Evolutionary conservation across 2,113 vertebrate species (phyloP).

Genomic region (Turdus rufiventris): DNA sequence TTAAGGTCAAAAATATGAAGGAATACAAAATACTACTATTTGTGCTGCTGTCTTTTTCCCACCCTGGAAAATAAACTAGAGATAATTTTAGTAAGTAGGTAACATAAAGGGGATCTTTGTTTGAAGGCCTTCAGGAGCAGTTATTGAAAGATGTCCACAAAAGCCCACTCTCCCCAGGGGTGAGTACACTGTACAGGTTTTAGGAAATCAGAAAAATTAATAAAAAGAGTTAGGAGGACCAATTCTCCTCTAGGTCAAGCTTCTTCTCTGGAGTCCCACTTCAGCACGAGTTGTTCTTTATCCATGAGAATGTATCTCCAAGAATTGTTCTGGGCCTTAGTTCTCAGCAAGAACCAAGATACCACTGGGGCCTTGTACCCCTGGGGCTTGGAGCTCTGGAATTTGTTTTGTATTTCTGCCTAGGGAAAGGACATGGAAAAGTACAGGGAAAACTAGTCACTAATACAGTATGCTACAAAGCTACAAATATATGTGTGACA

Average conservation of each 20-base stretch:
- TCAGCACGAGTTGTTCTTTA: not conserved
- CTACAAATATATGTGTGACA: no score
- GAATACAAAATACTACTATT: not conserved
- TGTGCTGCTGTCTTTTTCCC: not conserved
- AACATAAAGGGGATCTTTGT: not conserved
- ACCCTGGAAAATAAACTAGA: not conserved
- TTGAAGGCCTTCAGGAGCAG: not conserved
- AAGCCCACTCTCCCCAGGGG: not conserved
- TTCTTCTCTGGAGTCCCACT: not conserved
- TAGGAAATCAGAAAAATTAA: not conserved
- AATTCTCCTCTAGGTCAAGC: no score
- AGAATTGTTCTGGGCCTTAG: no score
- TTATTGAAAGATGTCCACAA: not conserved
- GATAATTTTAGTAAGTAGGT: not conserved
- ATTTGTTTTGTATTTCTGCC: not conserved
- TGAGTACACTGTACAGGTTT: not conserved
- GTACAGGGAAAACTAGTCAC: not conserved
- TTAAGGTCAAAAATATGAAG: not conserved
- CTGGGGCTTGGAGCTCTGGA: not conserved
- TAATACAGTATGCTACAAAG: not conserved
- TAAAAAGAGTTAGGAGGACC: not conserved
- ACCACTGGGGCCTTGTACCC: not conserved
- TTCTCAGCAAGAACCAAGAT: not conserved
- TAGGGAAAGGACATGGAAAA: not conserved
- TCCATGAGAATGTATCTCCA: no score